Conservation (phyloP, 2,113 vertebrate genomes). For the Haemorhous mexicanus region DNA sequence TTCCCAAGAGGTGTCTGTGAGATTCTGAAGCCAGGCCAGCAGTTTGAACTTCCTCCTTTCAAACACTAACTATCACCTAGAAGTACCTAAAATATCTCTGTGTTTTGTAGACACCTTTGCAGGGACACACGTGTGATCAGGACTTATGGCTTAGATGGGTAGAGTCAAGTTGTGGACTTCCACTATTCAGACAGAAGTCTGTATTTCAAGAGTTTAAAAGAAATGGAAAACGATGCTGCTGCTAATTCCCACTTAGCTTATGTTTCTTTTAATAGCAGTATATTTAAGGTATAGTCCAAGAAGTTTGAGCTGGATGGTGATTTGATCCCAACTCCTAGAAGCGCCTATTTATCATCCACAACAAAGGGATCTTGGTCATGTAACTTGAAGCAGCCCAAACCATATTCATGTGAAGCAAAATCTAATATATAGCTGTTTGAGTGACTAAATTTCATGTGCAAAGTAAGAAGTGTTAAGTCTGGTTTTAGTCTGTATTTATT, state of each 20-base stretch:
- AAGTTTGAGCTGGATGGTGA: not conserved
- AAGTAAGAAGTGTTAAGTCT: not conserved
- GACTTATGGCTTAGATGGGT: not conserved
- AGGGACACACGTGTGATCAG: not conserved
- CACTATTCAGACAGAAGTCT: not conserved
- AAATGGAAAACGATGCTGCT: not conserved
- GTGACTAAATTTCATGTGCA: not conserved
- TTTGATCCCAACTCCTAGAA: not conserved
- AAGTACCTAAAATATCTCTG: not conserved
- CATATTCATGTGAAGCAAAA: not conserved
- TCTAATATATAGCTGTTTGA: not conserved
- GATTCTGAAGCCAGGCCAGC: not conserved
- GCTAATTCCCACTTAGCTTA: not conserved
- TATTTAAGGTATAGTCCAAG: not conserved
- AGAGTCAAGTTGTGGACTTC: not conserved
- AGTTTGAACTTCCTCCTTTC: not conserved
- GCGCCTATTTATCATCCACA: not conserved
- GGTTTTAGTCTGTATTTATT: not conserved
- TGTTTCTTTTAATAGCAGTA: not conserved
- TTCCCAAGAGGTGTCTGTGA: not conserved
- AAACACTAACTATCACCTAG: not conserved
- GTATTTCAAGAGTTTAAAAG: not conserved
- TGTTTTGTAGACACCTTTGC: not conserved
- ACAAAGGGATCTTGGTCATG: not conserved
- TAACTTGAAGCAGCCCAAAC: not conserved